These are phyloP conservation scores for Calidris pugnax DNA, from an alignment of 2,113 vertebrate species.

Conservation along the genomic window DNA sequence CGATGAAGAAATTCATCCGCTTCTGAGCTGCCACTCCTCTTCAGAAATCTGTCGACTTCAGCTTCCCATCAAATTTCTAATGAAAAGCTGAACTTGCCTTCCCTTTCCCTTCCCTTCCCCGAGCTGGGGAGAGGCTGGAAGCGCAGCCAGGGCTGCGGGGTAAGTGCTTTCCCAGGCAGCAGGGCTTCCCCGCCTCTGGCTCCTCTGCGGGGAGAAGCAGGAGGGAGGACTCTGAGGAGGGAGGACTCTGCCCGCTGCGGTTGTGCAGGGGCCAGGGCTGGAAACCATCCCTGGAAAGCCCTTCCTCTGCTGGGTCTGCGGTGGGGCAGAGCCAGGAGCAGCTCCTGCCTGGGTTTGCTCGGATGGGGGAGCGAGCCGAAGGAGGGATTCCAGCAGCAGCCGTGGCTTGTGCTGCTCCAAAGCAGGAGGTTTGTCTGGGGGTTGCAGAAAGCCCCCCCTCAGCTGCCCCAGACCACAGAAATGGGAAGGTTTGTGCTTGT, in stretches of 20 bases:
- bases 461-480: not conserved
- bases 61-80: not conserved
- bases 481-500: rapidly evolving
- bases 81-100: not conserved
- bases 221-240: not conserved
- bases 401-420: not conserved
- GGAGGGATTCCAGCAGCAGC: not conserved
- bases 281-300: not conserved
- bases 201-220: not conserved
- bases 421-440: no score
- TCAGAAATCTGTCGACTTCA: not conserved
- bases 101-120: not conserved
- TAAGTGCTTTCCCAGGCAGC: not conserved
- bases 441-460: not conserved
- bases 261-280: not conserved
- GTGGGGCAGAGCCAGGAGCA: not conserved
- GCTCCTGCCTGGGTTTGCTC: not conserved
- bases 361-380: not conserved
- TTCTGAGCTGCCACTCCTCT: rapidly evolving
- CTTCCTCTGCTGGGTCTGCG: not conserved
- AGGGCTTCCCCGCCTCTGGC: not conserved
- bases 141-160: not conserved
- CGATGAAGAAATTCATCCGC: not conserved
- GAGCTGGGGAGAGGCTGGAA: not conserved
- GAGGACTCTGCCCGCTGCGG: rapidly evolving